A percentile compares a stretch with the other conserved stretches of the same genome.
These are phyloP conservation scores for Ambastaia sidthimunki DNA, from an alignment of 2,797 vertebrate species.

Conservation along the genomic window DNA sequence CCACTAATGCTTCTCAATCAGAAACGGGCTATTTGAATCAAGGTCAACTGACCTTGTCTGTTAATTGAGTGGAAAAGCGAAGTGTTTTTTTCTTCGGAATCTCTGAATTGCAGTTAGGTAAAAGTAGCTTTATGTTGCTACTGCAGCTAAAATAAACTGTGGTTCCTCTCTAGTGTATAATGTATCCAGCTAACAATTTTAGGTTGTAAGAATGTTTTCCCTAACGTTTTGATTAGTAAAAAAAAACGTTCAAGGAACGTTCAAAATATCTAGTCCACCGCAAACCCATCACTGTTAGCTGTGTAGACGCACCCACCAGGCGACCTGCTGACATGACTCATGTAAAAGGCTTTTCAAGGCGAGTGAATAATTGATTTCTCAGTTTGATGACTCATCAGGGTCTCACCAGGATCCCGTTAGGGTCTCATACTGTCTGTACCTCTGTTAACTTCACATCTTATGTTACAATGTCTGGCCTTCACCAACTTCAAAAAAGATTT, in stretches of 20 bases:
- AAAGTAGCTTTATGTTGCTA: not conserved
- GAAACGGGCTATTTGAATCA: not conserved
- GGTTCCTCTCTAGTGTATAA: not conserved
- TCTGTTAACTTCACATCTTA: not conserved
- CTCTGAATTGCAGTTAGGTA: not conserved
- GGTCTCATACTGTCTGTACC: not conserved
- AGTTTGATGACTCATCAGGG: not conserved
- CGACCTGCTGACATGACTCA: not conserved
- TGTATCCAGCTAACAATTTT: not conserved
- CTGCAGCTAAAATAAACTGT: constrained; percentile 2
- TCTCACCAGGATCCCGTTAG: not conserved
- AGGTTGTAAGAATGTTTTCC: no score
- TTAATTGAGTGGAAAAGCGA: not conserved
- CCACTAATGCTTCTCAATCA: constrained; percentile 11
- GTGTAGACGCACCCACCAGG: not conserved
- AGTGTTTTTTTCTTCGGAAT: not conserved
- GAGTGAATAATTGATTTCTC: not conserved
- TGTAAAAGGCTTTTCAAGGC: not conserved
- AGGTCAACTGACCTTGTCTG: constrained; percentile 13
- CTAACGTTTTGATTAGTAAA: no score
- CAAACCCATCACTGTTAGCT: no score
- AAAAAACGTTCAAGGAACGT: no score
- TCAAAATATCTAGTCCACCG: no score
- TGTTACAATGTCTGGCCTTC: not conserved
- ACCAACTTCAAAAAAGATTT: not conserved